Evolutionary conservation across 2,888 invertebrate genomes (phyloP).

Genomic region (Xestia c-nigrum): DNA sequence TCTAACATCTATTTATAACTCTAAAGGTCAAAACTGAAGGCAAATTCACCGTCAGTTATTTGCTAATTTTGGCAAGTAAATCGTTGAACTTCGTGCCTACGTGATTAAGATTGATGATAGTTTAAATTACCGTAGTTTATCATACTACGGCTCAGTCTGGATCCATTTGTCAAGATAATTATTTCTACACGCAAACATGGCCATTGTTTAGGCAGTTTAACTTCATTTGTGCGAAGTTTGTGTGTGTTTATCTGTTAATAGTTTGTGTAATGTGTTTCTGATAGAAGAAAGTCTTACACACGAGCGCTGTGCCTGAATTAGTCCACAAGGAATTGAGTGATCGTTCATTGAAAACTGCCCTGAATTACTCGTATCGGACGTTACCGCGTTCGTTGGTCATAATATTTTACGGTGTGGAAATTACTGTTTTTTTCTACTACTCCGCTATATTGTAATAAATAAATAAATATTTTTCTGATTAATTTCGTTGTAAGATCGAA

Average conservation of each 20-base stretch:
- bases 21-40: slow-evolving; percentile 7
- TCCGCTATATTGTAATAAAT: too few relatives aligned
- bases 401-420: too few relatives aligned
- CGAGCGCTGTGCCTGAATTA: not conserved
- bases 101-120: slow-evolving; percentile 59
- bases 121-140: slow-evolving; percentile 50
- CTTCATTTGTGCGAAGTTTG: slow-evolving; percentile 40
- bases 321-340: not conserved
- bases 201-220: slow-evolving; percentile 57
- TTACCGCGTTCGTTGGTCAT: too few relatives aligned
- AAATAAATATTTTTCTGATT: too few relatives aligned
- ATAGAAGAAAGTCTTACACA: slow-evolving; percentile 2
- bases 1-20: slow-evolving; percentile 18
- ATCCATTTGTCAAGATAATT: slow-evolving; percentile 62
- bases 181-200: slow-evolving; percentile 62
- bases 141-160: slow-evolving; percentile 44
- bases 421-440: too few relatives aligned
- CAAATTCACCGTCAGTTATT: not conserved
- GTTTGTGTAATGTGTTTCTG: slow-evolving; percentile 12
- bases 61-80: slow-evolving; percentile 32
- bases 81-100: slow-evolving; percentile 27
- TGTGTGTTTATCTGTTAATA: slow-evolving; percentile 16
- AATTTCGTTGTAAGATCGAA: too few relatives aligned
- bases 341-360: too few relatives aligned
- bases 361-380: too few relatives aligned